A percentile compares a stretch with the other conserved stretches of the same genome.
Evolutionary conservation across 2,888 invertebrate genomes (phyloP).

Genomic region (Lutraria lutraria): DNA sequence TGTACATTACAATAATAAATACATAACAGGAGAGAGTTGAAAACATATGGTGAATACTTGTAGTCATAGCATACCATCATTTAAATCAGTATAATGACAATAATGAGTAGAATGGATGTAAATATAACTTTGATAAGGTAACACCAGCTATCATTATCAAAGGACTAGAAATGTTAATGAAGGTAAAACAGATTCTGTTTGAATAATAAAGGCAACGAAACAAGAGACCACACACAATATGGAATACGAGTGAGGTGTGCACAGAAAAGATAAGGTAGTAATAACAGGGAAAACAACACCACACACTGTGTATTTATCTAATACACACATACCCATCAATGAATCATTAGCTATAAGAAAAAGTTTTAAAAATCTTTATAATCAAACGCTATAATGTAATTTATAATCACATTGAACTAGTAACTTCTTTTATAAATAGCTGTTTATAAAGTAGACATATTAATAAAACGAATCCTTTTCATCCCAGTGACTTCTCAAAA

Average conservation of each 20-base stretch:
- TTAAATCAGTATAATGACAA: too few species aligned
- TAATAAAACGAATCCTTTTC: too few species aligned
- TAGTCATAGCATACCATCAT: not conserved
- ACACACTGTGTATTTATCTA: constrained; percentile 36
- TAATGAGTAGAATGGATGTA: not conserved
- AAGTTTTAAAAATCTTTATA: constrained; percentile 16
- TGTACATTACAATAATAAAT: not conserved
- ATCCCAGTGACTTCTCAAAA: too few species aligned
- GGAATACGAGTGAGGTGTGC: not conserved
- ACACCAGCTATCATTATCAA: not conserved
- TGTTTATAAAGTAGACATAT: not conserved
- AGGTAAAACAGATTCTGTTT: not conserved
- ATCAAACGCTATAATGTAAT: not conserved
- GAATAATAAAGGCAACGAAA: not conserved
- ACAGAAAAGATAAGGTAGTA: not conserved
- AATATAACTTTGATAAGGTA: not conserved
- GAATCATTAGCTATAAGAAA: constrained; percentile 40
- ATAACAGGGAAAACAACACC: constrained; percentile 26
- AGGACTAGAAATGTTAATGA: constrained; percentile 3
- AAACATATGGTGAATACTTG: not conserved
- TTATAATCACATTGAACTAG: not conserved
- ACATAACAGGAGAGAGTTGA: not conserved
- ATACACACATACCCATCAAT: constrained; percentile 47
- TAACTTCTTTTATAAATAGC: not conserved
- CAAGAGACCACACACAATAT: not conserved